Base-by-base conservation (phyloP, 2,888 invertebrate species). In the Dasysyrphus tricinctus region DNA sequence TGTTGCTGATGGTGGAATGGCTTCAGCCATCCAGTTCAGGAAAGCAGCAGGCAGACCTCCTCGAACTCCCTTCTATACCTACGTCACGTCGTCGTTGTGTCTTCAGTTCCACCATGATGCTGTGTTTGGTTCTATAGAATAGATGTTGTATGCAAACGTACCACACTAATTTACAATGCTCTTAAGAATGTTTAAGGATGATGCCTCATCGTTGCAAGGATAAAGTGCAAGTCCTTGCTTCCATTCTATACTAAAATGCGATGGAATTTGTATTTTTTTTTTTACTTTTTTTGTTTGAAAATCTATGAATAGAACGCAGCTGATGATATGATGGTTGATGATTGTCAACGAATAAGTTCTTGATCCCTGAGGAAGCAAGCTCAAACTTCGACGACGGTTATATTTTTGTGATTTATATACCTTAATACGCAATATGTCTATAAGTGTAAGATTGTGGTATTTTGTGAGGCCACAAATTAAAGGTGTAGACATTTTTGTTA, bases 161-260 rank as follows among this genome's bases (percentile, higher is more conserved):
- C 83, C 80, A 84, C 80, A 80, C 83, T 84, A 80, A 84, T 84
- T 84, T 80, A 80, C 83, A 80, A 70, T 80, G 32, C 74, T 78
- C 77, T 72, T 42, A 74, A 74, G 79, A 74, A 79, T 79, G 73
- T 47, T 73, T 59, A 73, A 74, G 49, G 75, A 42, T 70, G 80
- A 44, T 72, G 69, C 54, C 44, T 37, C n/a, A n/a, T n/a, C 37
- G 61, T 29, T 80, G 54, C 29, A 37, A 19, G 77, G 11, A 47
- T 72, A 61, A 51, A 59, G 63, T 63, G 49, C 51, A 56, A 32
- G 42, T 70, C 59, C 32, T 70, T 76, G 39, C 42, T 47, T 24
- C 37, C n/a, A 19, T 29, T n/a, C 37, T 44, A 29, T 47, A 9
- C 24, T 14, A 29, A 34, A 59, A 42, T 61, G 61, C 14, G 24